Evolutionary conservation across 2,888 invertebrate genomes (phyloP).

Genomic region (Sabatieria punctata): DNA sequence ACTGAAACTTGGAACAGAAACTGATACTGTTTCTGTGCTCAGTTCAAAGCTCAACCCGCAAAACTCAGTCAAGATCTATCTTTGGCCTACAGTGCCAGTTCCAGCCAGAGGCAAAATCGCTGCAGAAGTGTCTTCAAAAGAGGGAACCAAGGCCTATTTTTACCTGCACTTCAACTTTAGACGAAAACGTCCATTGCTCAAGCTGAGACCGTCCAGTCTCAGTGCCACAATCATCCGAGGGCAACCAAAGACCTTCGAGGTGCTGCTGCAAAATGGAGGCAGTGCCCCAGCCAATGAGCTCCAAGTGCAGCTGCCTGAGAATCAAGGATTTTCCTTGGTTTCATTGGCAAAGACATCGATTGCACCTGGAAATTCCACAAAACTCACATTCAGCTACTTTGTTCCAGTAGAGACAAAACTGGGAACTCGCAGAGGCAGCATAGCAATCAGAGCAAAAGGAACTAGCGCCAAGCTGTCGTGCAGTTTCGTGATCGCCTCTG

Average conservation of each 20-base stretch:
- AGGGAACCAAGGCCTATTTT: not conserved
- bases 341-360: no score
- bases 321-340: not conserved
- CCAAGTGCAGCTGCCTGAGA: no score
- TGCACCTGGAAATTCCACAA: no score
- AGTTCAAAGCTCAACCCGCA: no score
- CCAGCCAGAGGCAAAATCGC: not conserved
- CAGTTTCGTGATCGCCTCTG: not conserved
- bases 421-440: not conserved
- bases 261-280: not conserved
- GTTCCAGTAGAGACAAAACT: not conserved
- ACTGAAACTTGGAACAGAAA: no score
- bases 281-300: not conserved
- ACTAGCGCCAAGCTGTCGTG: not conserved
- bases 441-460: not conserved
- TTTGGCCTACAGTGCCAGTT: not conserved
- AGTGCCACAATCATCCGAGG: not conserved
- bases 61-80: no score
- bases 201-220: not conserved
- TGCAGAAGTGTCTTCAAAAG: not conserved
- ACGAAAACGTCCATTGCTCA: not conserved
- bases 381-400: not conserved
- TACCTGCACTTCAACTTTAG: not conserved
- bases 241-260: not conserved
- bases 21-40: no score